These are phyloP conservation scores for Pseudopleuronectes americanus DNA, from an alignment of 2,797 vertebrate species.

Conservation along the genomic window DNA sequence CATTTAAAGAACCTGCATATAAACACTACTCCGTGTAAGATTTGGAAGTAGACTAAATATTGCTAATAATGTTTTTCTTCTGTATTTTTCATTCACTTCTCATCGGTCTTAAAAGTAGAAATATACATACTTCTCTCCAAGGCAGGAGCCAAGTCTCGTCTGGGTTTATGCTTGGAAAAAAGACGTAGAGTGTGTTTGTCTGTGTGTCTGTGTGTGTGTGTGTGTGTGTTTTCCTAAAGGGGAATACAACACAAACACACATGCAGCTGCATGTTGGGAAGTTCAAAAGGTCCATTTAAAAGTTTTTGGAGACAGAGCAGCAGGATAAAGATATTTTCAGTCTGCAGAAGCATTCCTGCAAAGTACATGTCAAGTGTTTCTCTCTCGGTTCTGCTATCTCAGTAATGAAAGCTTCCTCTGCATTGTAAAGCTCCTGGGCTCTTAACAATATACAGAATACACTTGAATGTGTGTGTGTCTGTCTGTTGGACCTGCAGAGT, in stretches of 20 bases:
- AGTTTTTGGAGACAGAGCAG: constrained; percentile 46
- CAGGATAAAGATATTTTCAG: constrained; percentile 47
- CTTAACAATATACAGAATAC: constrained; percentile 31
- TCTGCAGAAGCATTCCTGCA: constrained; percentile 41
- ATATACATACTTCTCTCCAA: not conserved
- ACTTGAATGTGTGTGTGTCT: not conserved
- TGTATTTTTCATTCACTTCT: not conserved
- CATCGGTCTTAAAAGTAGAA: not conserved
- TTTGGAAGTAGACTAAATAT: no score
- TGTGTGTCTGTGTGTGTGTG: not conserved
- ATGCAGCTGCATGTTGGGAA: constrained; percentile 34
- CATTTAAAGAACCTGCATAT: no score
- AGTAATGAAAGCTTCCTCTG: constrained; percentile 49
- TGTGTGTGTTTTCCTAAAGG: constrained; percentile 10
- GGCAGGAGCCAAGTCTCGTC: constrained; percentile 5
- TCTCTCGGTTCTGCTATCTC: constrained; percentile 38
- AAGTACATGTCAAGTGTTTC: constrained; percentile 58
- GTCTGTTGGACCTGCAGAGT: constrained; percentile 1
- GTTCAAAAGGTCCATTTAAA: constrained; percentile 50
- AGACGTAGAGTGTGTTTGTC: not conserved
- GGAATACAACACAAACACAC: constrained; percentile 42
- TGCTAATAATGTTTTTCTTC: not conserved
- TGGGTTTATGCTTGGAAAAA: constrained; percentile 3
- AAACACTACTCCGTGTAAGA: no score
- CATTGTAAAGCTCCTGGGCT: constrained; percentile 30